Evolutionary conservation across 2,888 invertebrate species (phyloP).

Genomic region (Drosophila paranaensis): DNA sequence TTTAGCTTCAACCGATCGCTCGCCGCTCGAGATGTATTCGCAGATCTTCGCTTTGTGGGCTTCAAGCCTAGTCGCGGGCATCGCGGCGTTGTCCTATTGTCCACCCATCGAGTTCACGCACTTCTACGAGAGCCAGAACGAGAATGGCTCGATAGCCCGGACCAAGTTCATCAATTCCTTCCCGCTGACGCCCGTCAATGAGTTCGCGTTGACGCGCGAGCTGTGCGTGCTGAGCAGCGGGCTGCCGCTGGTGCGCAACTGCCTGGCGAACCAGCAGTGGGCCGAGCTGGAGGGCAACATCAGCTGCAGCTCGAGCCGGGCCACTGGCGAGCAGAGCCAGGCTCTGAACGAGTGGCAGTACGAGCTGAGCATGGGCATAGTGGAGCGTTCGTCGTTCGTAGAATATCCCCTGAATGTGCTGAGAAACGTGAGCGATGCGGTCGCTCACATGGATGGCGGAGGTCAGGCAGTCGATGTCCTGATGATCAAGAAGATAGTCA

Average conservation of each 20-base stretch:
- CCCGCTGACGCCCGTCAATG: constrained; percentile 8
- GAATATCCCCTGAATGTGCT: neutral
- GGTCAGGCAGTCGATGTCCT: constrained; percentile 25
- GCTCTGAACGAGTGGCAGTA: constrained; percentile 2
- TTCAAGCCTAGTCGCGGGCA: neutral
- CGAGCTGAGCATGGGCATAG: neutral
- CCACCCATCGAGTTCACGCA: neutral
- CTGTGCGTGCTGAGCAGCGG: constrained; percentile 26
- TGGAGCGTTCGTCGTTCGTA: neutral
- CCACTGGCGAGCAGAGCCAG: neutral
- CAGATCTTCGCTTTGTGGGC: neutral
- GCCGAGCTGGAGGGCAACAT: constrained; percentile 9
- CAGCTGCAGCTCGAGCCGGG: constrained; percentile 5
- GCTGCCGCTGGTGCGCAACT: constrained; percentile 30
- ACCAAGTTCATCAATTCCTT: neutral
- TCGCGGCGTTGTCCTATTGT: neutral
- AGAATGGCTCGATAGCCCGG: neutral
- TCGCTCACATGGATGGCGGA: neutral
- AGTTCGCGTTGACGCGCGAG: constrained; percentile 19
- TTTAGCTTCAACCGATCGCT: neutral
- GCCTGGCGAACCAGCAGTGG: constrained; percentile 18
- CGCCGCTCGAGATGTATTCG: constrained; percentile 1
- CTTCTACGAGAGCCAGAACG: constrained; percentile 1
- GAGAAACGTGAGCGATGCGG: neutral
- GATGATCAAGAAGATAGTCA: constrained; percentile 23